These are phyloP conservation scores for Siphamia tubifer DNA, from an alignment of 2,113 vertebrate species.

Conservation along the genomic window DNA sequence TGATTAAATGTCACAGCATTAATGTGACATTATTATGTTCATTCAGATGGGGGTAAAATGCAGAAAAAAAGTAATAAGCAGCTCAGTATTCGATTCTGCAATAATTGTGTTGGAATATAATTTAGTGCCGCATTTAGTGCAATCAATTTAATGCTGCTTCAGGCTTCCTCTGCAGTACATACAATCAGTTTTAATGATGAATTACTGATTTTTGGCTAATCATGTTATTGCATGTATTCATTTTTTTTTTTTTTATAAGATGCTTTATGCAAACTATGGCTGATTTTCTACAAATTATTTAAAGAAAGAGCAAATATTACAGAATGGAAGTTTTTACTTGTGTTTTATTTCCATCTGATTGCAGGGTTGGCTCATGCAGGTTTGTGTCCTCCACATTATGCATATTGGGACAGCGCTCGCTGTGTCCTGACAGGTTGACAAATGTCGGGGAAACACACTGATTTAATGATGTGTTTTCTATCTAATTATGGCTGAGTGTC, in stretches of 20 bases:
- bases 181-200: constrained; percentile 25
- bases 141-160: constrained; percentile 34
- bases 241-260: constrained; percentile 5
- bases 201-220: constrained; percentile 24
- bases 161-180: constrained; percentile 7
- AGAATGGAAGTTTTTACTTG: neutral
- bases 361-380: constrained; percentile 18
- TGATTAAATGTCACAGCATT: constrained; percentile 80
- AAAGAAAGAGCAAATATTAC: neutral
- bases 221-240: neutral
- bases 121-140: constrained; percentile 48
- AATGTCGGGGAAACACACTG: constrained; percentile 60
- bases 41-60: constrained; percentile 50
- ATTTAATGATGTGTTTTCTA: constrained; percentile 73
- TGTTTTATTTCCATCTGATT: constrained; percentile 13
- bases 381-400: constrained; percentile 38
- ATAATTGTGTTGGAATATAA: constrained; percentile 57
- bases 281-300: neutral
- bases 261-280: neutral
- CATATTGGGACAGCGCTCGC: constrained; percentile 29
- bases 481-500: constrained; percentile 69
- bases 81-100: constrained; percentile 14
- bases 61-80: constrained; percentile 23
- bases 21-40: constrained; percentile 73
- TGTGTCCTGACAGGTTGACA: constrained; percentile 74